Evolutionary conservation across 64 coral and sea anemone species (phyloP).

Genomic region (Stichodactyla helianthus): DNA sequence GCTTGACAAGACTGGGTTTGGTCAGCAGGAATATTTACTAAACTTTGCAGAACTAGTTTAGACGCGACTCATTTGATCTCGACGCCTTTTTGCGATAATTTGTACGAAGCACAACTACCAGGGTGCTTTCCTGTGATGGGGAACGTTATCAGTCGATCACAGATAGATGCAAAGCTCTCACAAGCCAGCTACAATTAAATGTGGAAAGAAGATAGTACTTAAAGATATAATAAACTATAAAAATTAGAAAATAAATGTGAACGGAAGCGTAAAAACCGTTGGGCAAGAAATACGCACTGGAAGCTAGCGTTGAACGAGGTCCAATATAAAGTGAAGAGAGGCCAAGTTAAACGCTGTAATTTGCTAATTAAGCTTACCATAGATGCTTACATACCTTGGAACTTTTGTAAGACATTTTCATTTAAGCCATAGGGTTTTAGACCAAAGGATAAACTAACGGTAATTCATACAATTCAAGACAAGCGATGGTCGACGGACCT

Average conservation of each 20-base stretch:
- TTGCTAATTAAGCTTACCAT: not conserved
- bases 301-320: not conserved
- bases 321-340: not conserved
- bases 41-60: not conserved
- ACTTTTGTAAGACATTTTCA: not conserved
- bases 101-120: not conserved
- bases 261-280: not conserved
- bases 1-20: not conserved
- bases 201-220: not conserved
- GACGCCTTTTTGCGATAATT: not conserved
- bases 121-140: not conserved
- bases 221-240: not conserved
- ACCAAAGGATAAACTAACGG: not conserved
- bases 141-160: not conserved
- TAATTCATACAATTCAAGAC: not conserved
- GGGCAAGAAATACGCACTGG: not conserved
- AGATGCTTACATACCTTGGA: constrained; percentile 2
- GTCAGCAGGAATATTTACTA: not conserved
- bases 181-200: not conserved
- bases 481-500: not conserved
- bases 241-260: not conserved
- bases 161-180: not conserved
- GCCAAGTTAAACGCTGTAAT: not conserved
- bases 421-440: constrained; percentile 8
- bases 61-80: not conserved